Base-by-base conservation (phyloP, 2,888 invertebrate genomes). In the Hololepta plana region DNA sequence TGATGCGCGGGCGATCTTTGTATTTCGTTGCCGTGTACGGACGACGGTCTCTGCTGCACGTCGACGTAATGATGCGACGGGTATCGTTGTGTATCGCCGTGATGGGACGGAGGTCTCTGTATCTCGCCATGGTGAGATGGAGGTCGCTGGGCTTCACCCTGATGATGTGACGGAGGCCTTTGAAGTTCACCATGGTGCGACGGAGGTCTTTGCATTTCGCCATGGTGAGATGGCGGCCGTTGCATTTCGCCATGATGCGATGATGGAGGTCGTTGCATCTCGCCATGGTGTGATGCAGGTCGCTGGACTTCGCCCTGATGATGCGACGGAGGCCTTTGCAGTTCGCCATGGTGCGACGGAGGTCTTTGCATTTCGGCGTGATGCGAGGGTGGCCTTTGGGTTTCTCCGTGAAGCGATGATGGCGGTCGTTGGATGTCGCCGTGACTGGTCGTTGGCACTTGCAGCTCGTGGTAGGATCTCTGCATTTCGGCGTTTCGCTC, bases 401-500 rank as follows among this genome's bases (percentile, higher is more conserved):
- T 55, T 8, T 51, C 37, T 35, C 56, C 55, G n/a, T 53, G 41
- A 24, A 55, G 47, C n/a, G n/a, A n/a, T 36, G 57, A 55, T 38
- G 46, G 53, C 29, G 53, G 49, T 26, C 51, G 41, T 32, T 56
- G 40, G 51, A 40, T 22, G 55, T 49, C n/a, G n/a, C n/a, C n/a
- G n/a, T n/a, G 11, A 46, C 45, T 9, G 53, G 45, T 12, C 48
- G 42, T 21, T 59, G 55, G 16, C 59, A 58, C 16, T 51, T 42
- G 23, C 49, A 44, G 25, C 23, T 31, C 26, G 24, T 51, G 36
- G 15, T 49, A 36, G 7, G 47, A 31, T 20, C 30, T 17, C 48
- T 42, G 16, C 49, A 39, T 35, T 55, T 55, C 42, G 58, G 52
- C 30, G 32, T 59, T 59, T 4, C 57, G 59, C 4, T 58, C 53